phyloP scores from a whole-genome alignment of 2,888 invertebrate species.

The Elmis aenea region DNA sequence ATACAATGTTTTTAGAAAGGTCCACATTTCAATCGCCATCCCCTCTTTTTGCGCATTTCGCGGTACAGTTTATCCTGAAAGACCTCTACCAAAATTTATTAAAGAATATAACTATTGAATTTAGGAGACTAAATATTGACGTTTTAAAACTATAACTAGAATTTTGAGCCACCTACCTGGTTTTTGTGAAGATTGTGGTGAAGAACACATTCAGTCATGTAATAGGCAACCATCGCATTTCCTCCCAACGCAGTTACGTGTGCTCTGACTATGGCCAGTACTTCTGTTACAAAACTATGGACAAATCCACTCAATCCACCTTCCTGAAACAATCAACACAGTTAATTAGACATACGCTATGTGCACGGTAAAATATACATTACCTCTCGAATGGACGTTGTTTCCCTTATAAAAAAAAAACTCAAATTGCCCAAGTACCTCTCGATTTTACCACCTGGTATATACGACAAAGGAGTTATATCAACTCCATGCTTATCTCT shows the following conservation, averaged over 20 bases:
- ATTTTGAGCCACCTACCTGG: too few species aligned
- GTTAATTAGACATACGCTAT: background rate
- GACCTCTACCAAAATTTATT: too few species aligned
- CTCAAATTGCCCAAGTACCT: slow-evolving; percentile 86
- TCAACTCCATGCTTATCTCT: slow-evolving; percentile 57
- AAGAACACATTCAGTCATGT: slow-evolving; percentile 85
- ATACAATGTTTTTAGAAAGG: too few species aligned
- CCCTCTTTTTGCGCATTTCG: too few species aligned
- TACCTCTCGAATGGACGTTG: slow-evolving; percentile 82
- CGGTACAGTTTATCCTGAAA: too few species aligned
- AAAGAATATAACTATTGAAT: too few species aligned
- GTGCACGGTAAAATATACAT: background rate
- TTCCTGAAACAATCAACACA: slow-evolving; percentile 48
- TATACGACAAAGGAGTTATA: slow-evolving; percentile 74
- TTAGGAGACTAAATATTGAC: too few species aligned
- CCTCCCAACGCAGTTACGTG: slow-evolving; percentile 92
- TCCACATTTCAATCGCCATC: too few species aligned
- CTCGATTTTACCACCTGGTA: slow-evolving; percentile 73
- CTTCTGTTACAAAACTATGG: slow-evolving; percentile 90
- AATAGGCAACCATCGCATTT: slow-evolving; percentile 91
- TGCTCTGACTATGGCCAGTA: slow-evolving; percentile 86
- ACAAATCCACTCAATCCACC: slow-evolving; percentile 93
- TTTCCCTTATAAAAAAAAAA: slow-evolving; percentile 93
- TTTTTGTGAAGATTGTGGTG: slow-evolving; percentile 94
- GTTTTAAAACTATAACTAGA: too few species aligned